Evolutionary conservation across 2,113 vertebrate genomes (phyloP).

Genomic region (Mus musculus): DNA sequence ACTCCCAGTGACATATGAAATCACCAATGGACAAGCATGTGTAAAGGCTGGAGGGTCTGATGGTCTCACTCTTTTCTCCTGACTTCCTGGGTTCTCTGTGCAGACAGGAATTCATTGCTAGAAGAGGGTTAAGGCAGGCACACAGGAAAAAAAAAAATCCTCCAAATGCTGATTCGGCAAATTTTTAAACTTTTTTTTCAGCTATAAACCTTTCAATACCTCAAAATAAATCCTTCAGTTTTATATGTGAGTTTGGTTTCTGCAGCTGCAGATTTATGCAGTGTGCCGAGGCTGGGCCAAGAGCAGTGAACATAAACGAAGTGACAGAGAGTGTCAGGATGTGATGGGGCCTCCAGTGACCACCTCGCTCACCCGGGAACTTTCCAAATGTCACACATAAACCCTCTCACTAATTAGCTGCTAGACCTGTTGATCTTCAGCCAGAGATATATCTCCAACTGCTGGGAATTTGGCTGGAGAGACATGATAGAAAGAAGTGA

Average conservation of each 20-base stretch:
- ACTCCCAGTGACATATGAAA: slow-evolving; percentile 50
- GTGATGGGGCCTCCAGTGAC: slow-evolving; percentile 32
- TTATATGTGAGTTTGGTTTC: slow-evolving; percentile 75
- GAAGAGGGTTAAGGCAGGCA: not conserved
- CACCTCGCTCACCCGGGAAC: not conserved
- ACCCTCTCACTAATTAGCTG: slow-evolving; percentile 51
- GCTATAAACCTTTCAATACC: slow-evolving; percentile 85
- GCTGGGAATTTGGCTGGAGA: not conserved
- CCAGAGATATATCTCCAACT: not conserved
- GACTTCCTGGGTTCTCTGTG: not conserved
- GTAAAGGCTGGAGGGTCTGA: slow-evolving; percentile 30
- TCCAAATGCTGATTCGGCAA: slow-evolving; percentile 78
- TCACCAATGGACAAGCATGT: not conserved
- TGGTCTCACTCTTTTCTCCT: not conserved
- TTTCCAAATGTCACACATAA: slow-evolving; percentile 39
- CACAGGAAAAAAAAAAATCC: not conserved
- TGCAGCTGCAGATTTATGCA: slow-evolving; percentile 81
- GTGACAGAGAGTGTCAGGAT: slow-evolving; percentile 62
- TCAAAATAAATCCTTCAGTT: slow-evolving; percentile 85
- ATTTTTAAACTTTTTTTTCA: slow-evolving; percentile 62
- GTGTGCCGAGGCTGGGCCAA: slow-evolving; percentile 62
- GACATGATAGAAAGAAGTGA: not conserved
- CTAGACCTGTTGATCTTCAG: slow-evolving; percentile 44
- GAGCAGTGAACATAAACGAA: slow-evolving; percentile 70
- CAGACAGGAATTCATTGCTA: slow-evolving; percentile 33